Percentiles rank a stretch among this genome's conserved stretches.
Conservation (phyloP, 1,140 invertebrate genomes). For the Nephila pilipes region DNA sequence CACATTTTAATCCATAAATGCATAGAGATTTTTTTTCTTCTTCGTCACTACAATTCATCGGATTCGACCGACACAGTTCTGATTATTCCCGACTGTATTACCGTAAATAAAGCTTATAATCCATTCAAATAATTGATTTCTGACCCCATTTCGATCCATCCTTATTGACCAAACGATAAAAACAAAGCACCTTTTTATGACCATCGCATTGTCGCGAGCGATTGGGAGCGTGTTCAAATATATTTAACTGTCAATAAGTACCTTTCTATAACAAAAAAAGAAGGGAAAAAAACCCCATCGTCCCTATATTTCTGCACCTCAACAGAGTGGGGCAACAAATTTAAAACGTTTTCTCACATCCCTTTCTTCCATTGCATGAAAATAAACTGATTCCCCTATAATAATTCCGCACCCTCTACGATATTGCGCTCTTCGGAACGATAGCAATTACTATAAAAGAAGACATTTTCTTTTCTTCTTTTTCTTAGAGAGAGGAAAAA, state of each 20-base stretch:
- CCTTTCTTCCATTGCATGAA: conserved; percentile 60
- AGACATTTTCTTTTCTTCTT: conserved; percentile 68
- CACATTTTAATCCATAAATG: too few species aligned
- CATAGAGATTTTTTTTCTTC: too few species aligned
- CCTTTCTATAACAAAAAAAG: not conserved
- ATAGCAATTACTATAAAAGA: conserved; percentile 76
- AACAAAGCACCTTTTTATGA: conserved; percentile 31
- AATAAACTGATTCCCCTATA: conserved; percentile 60
- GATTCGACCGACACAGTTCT: not conserved
- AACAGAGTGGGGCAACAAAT: conserved; percentile 66
- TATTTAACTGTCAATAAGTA: conserved; percentile 40
- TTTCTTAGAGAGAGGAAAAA: not conserved
- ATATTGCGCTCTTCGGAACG: conserved; percentile 43
- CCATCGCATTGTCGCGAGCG: conserved; percentile 7
- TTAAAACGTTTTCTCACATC: conserved; percentile 65
- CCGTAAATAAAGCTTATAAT: conserved; percentile 2
- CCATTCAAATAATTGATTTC: not conserved
- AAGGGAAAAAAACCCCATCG: not conserved
- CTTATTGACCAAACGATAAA: conserved; percentile 23
- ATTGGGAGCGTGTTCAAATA: not conserved
- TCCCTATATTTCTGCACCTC: conserved; percentile 32
- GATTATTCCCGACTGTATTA: not conserved
- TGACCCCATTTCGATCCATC: not conserved
- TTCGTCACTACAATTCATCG: too few species aligned
- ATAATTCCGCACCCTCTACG: conserved; percentile 44